Conservation (phyloP, 2,888 invertebrate species). For the Parnassius orleans region DNA sequence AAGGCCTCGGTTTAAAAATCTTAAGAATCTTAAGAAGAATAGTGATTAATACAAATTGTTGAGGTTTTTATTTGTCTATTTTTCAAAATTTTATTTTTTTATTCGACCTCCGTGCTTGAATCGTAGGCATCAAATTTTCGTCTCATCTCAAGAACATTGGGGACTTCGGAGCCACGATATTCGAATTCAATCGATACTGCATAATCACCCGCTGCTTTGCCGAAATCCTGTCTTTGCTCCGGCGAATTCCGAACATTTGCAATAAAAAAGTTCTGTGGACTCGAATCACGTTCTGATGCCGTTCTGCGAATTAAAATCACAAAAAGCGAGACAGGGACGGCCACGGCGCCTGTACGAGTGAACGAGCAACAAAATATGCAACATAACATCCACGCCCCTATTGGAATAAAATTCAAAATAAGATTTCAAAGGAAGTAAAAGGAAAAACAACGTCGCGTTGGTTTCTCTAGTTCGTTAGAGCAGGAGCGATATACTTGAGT, state of each 20-base stretch:
- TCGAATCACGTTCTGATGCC: constrained; percentile 76
- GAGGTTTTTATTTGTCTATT: too few species aligned
- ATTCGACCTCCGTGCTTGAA: constrained; percentile 8
- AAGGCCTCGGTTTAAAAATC: too few species aligned
- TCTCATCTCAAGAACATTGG: constrained; percentile 14
- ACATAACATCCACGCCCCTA: constrained; percentile 81
- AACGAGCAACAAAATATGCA: constrained; percentile 80
- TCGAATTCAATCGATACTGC: constrained; percentile 54
- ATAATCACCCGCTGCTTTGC: constrained; percentile 48
- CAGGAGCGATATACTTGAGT: constrained; percentile 56
- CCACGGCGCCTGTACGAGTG: constrained; percentile 51
- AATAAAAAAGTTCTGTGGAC: constrained; percentile 73
- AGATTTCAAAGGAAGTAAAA: constrained; percentile 78
- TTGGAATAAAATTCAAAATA: constrained; percentile 79
- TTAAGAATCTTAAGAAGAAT: too few species aligned
- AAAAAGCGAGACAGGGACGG: constrained; percentile 72
- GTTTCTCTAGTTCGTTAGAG: constrained; percentile 74
- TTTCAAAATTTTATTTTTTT: not conserved
- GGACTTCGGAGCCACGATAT: constrained; percentile 36
- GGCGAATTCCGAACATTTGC: constrained; percentile 67
- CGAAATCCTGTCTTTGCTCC: constrained; percentile 63
- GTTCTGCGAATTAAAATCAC: constrained; percentile 80
- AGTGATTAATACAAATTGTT: too few species aligned
- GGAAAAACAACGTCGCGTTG: constrained; percentile 71
- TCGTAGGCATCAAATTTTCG: constrained; percentile 14